A percentile compares a stretch with the other conserved stretches of the same genome.
Conservation (phyloP, 1,140 invertebrate genomes). For the Ephestia elutella region DNA sequence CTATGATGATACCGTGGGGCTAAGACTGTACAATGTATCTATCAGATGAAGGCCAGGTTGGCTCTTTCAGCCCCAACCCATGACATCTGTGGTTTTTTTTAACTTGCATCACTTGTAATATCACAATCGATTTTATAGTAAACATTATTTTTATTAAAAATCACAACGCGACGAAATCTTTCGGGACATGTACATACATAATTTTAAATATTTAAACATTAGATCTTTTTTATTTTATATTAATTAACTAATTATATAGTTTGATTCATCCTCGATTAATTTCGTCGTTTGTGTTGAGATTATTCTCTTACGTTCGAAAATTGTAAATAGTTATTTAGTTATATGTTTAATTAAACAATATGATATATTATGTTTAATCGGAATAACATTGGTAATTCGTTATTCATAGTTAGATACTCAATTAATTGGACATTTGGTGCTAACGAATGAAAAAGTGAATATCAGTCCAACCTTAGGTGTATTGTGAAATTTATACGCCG, state of each 20-base stretch:
- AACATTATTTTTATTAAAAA: background rate
- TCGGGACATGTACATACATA: background rate
- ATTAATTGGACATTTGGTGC: conserved; percentile 63
- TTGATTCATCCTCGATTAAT: background rate
- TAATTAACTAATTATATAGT: background rate
- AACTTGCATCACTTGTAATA: background rate
- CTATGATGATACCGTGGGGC: too few relatives aligned
- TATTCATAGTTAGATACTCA: conserved; percentile 50
- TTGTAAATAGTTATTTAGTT: conserved; percentile 12
- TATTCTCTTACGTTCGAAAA: conserved; percentile 3
- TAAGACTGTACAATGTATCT: too few relatives aligned
- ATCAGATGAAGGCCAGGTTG: background rate
- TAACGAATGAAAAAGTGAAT: conserved; percentile 37
- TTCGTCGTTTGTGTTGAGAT: background rate
- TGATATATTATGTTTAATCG: background rate
- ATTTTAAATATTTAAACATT: background rate
- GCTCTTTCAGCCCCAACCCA: background rate
- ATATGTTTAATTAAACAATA: conserved; percentile 5
- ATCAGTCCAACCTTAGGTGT: conserved; percentile 33
- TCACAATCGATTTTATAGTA: background rate
- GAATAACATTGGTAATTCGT: background rate
- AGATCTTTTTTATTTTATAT: background rate
- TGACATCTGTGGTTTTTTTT: background rate
- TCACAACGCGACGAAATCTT: background rate
- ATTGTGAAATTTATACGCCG: background rate